phyloP scores from a whole-genome alignment of 2,888 invertebrate genomes.

The Artemia sinica region DNA sequence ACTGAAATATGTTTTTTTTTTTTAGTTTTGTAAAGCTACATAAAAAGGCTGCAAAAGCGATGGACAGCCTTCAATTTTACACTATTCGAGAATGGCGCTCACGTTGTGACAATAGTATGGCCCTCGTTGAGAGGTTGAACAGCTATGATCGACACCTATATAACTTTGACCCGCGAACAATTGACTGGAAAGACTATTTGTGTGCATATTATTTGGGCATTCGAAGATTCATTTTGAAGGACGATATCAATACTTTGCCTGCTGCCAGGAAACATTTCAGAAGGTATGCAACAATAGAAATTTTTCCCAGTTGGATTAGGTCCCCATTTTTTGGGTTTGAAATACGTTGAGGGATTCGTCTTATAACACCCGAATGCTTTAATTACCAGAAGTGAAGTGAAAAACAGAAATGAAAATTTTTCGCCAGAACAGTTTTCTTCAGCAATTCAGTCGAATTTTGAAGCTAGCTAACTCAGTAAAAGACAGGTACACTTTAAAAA shows the following conservation, averaged over 20 bases:
- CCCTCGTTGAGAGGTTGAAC: constrained; percentile 37
- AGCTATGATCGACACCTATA: constrained; percentile 45
- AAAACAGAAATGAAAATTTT: no score
- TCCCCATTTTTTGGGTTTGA: no score
- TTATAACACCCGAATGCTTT: no score
- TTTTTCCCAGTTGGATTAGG: no score
- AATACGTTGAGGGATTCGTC: no score
- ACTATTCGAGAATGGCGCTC: constrained; percentile 17
- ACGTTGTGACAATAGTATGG: constrained; percentile 18
- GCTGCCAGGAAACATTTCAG: constrained; percentile 59
- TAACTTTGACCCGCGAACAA: constrained; percentile 48
- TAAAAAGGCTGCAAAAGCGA: constrained; percentile 14
- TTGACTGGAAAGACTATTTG: constrained; percentile 66
- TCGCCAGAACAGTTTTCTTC: no score
- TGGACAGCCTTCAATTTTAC: constrained; percentile 18
- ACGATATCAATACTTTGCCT: constrained; percentile 58
- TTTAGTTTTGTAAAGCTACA: constrained; percentile 13
- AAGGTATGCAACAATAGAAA: constrained; percentile 43
- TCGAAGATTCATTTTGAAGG: constrained; percentile 61
- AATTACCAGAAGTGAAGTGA: no score
- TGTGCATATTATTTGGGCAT: constrained; percentile 63
- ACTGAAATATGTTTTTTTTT: background rate
- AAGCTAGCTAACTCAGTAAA: no score
- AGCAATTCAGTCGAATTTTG: no score
- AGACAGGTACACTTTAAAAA: no score